These are phyloP conservation scores for Plebejus melissa DNA, from an alignment of 2,888 invertebrate genomes.

Conservation along the genomic window DNA sequence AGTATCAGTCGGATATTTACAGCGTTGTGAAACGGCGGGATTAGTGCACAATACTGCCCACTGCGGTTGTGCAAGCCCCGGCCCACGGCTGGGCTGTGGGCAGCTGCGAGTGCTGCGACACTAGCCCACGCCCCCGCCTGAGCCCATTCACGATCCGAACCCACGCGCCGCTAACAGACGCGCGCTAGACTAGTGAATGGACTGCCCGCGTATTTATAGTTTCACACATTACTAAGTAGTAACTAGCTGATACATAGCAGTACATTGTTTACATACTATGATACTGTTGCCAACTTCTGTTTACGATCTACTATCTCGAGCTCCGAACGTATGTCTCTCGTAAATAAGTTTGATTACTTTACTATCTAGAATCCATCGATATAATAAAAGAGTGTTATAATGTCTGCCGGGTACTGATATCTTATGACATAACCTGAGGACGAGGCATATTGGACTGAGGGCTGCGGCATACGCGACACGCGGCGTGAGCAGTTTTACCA, in stretches of 20 bases:
- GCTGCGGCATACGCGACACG: not conserved
- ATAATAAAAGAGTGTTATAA: not conserved
- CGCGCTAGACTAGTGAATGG: constrained; percentile 2
- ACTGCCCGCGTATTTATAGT: not conserved
- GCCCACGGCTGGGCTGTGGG: constrained; percentile 13
- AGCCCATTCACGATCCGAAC: not conserved
- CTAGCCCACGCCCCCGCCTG: not conserved
- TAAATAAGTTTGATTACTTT: not conserved
- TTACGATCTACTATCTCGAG: not conserved
- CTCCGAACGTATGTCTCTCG: not conserved
- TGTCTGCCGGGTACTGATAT: not conserved
- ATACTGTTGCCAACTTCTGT: not conserved
- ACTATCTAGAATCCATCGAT: not conserved
- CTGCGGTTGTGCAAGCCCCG: constrained; percentile 6
- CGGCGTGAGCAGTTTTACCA: not conserved
- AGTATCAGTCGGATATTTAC: constrained; percentile 1
- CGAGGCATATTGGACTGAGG: not conserved
- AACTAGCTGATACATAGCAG: not conserved
- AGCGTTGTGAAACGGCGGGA: not conserved
- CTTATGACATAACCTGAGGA: not conserved
- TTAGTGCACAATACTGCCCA: constrained; percentile 13
- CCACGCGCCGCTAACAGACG: not conserved
- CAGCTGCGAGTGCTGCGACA: not conserved
- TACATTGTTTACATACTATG: not conserved
- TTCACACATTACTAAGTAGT: not conserved